Percentiles rank a stretch among this genome's conserved stretches.
phyloP scores from a whole-genome alignment of 2,797 vertebrate genomes.

The Manis pentadactyla region DNA sequence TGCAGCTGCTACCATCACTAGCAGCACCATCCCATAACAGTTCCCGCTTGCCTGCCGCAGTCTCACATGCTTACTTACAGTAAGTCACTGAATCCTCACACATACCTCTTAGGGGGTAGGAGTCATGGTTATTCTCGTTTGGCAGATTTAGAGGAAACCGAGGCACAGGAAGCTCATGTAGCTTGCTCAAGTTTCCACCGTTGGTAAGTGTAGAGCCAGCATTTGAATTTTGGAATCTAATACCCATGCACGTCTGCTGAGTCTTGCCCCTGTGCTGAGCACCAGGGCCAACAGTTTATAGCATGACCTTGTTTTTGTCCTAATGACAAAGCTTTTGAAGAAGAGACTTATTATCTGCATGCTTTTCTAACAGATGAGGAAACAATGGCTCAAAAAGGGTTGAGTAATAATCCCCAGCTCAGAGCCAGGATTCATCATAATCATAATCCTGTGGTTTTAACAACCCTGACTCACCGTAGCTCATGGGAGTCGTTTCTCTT shows the following conservation, averaged over 20 bases:
- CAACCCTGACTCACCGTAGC: background rate
- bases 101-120: background rate
- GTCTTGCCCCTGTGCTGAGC: background rate
- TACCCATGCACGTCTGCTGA: background rate
- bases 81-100: background rate
- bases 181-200: background rate
- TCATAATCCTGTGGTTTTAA: background rate
- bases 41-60: too few relatives aligned
- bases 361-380: background rate
- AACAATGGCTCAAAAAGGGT: background rate
- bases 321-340: background rate
- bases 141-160: background rate
- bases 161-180: background rate
- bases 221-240: background rate
- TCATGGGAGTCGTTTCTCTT: background rate
- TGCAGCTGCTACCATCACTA: rapidly evolving
- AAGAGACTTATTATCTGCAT: background rate
- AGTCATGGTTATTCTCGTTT: background rate
- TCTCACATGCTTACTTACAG: background rate
- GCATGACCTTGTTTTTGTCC: background rate
- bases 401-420: background rate
- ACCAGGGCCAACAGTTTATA: background rate
- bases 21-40: rapidly evolving
- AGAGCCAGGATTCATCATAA: background rate
- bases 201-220: background rate